phyloP scores from a whole-genome alignment of 1,140 invertebrate species.

The Calliopsis andreniformis region DNA sequence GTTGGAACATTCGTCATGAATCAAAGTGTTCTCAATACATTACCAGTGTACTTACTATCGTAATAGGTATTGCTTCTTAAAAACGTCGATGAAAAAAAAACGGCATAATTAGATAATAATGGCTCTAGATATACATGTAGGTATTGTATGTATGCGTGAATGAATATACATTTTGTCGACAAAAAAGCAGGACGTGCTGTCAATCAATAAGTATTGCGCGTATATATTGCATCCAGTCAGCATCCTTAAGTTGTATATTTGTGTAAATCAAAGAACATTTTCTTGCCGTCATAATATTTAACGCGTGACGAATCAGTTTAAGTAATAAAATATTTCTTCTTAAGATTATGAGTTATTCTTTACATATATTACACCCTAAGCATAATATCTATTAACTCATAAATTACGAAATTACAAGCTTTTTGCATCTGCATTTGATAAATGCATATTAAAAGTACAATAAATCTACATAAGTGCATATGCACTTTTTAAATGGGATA shows the following conservation, averaged over 20 bases:
- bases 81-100: conserved; percentile 9
- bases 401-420: too few relatives aligned
- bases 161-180: conserved; percentile 9
- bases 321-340: conserved; percentile 63
- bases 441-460: too few relatives aligned
- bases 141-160: conserved; percentile 14
- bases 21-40: conserved; percentile 63
- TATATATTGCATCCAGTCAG: not conserved
- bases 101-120: conserved; percentile 49
- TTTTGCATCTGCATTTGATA: too few relatives aligned
- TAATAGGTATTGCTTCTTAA: conserved; percentile 42
- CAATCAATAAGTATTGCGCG: not conserved
- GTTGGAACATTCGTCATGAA: conserved; percentile 35
- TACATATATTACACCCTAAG: not conserved
- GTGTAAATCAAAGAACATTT: conserved; percentile 49
- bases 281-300: conserved; percentile 55
- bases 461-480: too few relatives aligned
- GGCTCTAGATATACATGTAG: conserved; percentile 19
- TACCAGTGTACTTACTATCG: conserved; percentile 58
- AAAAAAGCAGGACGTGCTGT: not conserved
- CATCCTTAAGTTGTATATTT: conserved; percentile 44
- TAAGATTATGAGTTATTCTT: conserved; percentile 5
- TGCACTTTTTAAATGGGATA: too few relatives aligned
- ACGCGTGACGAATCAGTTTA: conserved; percentile 48
- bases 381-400: too few relatives aligned